phyloP scores from a whole-genome alignment of 2,113 vertebrate genomes.

The Tachycineta bicolor region DNA sequence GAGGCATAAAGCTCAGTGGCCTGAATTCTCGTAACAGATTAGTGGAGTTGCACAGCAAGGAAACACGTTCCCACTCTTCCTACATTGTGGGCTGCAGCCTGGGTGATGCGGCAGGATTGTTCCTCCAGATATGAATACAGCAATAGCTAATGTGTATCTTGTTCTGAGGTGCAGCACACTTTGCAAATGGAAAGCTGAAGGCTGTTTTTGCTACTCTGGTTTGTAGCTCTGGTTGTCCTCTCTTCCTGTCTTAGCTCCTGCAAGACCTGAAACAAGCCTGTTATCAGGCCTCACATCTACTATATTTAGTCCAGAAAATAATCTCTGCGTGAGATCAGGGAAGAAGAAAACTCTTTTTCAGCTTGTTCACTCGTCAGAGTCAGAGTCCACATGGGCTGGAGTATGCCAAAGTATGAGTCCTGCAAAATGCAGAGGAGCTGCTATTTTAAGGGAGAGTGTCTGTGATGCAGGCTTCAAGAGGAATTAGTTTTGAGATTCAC shows the following conservation, averaged over 20 bases:
- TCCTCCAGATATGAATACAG: not conserved
- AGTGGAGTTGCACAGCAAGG: not conserved
- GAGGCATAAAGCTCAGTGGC: not conserved
- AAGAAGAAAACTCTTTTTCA: not conserved
- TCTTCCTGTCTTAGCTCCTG: not conserved
- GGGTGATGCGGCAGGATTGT: not conserved
- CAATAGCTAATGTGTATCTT: not conserved
- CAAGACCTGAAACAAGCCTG: not conserved
- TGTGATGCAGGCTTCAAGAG: not conserved
- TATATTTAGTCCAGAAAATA: not conserved
- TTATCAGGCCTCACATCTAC: not conserved
- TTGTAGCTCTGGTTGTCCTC: not conserved
- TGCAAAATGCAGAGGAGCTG: not conserved
- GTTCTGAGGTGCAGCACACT: fast-evolving
- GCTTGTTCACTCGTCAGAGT: not conserved
- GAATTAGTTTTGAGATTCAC: not conserved
- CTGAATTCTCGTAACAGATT: not conserved
- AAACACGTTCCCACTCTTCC: not conserved
- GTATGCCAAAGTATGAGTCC: not conserved
- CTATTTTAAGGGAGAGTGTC: not conserved
- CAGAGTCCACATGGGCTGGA: not conserved
- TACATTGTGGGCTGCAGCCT: not conserved
- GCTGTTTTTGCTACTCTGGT: not conserved
- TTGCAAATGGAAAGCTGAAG: not conserved
- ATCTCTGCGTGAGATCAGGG: not conserved